A percentile compares a stretch with the other conserved stretches of the same genome.
Evolutionary conservation across 2,888 invertebrate species (phyloP).

Genomic region (Glomeris marginata): DNA sequence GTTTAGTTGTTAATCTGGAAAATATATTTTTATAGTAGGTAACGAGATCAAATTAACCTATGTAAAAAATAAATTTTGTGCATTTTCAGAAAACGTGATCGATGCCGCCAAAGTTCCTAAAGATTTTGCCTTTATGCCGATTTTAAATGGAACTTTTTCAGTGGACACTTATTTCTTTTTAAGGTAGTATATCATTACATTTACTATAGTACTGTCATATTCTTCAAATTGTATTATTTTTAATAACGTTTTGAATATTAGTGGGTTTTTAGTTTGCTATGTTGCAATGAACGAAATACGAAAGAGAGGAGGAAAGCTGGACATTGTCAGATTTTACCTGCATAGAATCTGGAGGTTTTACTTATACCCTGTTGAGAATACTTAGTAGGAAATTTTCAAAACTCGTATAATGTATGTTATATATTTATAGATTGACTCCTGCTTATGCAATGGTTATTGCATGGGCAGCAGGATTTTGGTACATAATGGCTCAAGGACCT

Average conservation of each 20-base stretch:
- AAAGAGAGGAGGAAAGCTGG: constrained; percentile 14
- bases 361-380: neutral
- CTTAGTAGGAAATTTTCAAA: neutral
- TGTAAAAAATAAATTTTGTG: no score
- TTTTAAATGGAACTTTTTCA: neutral
- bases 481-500: constrained; percentile 13
- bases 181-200: neutral
- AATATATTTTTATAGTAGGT: no score
- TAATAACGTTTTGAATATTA: constrained; percentile 3
- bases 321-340: constrained; percentile 15
- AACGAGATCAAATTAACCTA: no score
- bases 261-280: constrained; percentile 18
- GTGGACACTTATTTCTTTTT: constrained; percentile 10
- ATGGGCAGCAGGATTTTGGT: constrained; percentile 9
- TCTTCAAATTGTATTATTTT: neutral
- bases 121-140: no score
- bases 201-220: neutral
- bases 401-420: neutral
- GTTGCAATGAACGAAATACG: constrained; percentile 15
- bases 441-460: constrained; percentile 26
- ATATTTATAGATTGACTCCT: constrained; percentile 26
- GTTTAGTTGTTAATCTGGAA: no score
- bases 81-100: no score
- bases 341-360: constrained; percentile 17
- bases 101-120: no score